A percentile compares a stretch with the other conserved stretches of the same genome.
phyloP scores from a whole-genome alignment of 1,140 invertebrate genomes.

The Hyposmocoma kahamanoa region DNA sequence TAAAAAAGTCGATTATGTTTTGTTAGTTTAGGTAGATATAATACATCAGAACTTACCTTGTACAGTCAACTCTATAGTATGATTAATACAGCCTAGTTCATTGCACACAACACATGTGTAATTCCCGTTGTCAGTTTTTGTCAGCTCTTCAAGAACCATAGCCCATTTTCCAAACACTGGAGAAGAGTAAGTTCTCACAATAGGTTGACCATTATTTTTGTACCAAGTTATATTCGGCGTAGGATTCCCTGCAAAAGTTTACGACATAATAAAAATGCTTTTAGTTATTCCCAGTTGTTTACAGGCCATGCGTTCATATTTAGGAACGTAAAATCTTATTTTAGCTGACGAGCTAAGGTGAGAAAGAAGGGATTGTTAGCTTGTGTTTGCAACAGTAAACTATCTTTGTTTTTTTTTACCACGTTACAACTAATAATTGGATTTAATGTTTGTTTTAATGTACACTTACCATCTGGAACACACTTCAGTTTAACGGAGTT shows the following conservation, averaged over 20 bases:
- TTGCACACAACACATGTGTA: conserved; percentile 93
- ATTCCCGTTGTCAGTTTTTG: conserved; percentile 85
- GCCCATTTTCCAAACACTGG: conserved; percentile 78
- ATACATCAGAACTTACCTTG: conserved; percentile 74
- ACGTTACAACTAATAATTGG: not conserved
- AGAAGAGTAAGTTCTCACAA: conserved; percentile 75
- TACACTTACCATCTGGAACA: conserved; percentile 56
- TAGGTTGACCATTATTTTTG: conserved; percentile 79
- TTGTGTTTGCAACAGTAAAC: not conserved
- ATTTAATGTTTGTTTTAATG: no score
- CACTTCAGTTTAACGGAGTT: conserved; percentile 62
- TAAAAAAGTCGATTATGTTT: not conserved
- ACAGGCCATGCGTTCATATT: conserved; percentile 1
- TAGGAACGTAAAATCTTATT: not conserved
- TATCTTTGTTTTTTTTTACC: not conserved
- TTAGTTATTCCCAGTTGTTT: conserved; percentile 12
- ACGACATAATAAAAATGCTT: conserved; percentile 19
- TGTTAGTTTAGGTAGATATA: not conserved
- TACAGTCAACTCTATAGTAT: conserved; percentile 82
- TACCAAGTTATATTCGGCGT: conserved; percentile 86
- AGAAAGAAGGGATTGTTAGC: not conserved
- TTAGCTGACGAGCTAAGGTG: not conserved
- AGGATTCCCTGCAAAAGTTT: conserved; percentile 77
- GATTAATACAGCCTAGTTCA: conserved; percentile 82
- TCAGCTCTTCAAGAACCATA: conserved; percentile 82